Base-by-base conservation (phyloP, 2,888 invertebrate genomes). In the Dromius quadrimaculatus region DNA sequence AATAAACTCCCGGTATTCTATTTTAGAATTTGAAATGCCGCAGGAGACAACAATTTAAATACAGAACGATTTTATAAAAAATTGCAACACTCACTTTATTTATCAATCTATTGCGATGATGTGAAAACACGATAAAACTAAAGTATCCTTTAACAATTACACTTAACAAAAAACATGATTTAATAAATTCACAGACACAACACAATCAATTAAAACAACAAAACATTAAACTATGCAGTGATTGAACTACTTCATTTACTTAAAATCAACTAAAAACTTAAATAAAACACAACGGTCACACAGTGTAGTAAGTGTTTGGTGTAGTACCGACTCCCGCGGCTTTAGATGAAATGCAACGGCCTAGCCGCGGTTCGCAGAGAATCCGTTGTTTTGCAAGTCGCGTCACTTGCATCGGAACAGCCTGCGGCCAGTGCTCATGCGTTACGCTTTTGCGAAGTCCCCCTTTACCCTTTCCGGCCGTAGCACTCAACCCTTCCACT, bases 281-380 rank as follows among this genome's bases (percentile, higher is more conserved):
- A 69, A 69, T 69, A 69, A 70, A 66, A 66, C 61, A 70, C 62
- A 70, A 70, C 70, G 62, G 62, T 64, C 64, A 70, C 70, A 70
- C 70, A 50, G 62, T 70, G 34, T 62, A 62, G 61, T 70, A 62
- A 57, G 78, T 80, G 78, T 80, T 79, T 79, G 80, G 77, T 81
- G 81, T 82, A 82, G 81, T 82, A 81, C 81, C 81, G 80, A 80
- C 81, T 80, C 79, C 80, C 80, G 80, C 80, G 79, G 81, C 78
- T 70, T 70, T 70, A 22, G 70, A 70, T 70, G 79, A 77, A 80
- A 79, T 81, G 82, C 82, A 81, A 79, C 79, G 72, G 72, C 71
- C 72, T 64, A 47, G 68, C 69, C 73, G 80, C 80, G 81, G 79
- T 78, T 78, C 76, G 78, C 78, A 78, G 57, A 70, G 70, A 78